phyloP scores from a whole-genome alignment of 2,888 invertebrate species.

The Erebia aethiops region DNA sequence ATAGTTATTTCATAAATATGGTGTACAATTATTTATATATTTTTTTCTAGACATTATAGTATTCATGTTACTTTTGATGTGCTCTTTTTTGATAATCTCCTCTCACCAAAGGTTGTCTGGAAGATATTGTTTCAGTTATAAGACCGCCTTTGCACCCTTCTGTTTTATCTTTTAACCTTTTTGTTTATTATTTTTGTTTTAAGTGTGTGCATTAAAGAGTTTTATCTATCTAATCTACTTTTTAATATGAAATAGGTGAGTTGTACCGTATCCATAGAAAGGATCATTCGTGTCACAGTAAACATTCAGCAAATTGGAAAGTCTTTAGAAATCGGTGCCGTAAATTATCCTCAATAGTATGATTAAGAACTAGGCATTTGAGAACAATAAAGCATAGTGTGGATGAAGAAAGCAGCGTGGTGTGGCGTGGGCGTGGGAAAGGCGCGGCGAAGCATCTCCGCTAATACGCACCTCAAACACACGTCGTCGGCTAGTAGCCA shows the following conservation, averaged over 20 bases:
- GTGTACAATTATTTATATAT: no score
- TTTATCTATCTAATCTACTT: no score
- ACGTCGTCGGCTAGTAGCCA: conserved; percentile 41
- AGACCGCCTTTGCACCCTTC: no score
- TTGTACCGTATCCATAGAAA: background rate
- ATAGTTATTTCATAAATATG: no score
- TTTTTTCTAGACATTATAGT: no score
- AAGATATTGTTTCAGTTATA: no score
- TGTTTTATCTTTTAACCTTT: no score
- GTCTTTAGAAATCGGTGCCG: conserved; percentile 32
- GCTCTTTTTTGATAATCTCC: no score
- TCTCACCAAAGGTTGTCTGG: no score
- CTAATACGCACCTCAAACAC: conserved; percentile 73
- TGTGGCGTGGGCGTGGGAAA: conserved; percentile 79
- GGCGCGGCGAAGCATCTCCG: conserved; percentile 58
- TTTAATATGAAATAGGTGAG: background rate
- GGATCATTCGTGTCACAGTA: background rate
- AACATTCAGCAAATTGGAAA: conserved; percentile 30
- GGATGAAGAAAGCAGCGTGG: conserved; percentile 59
- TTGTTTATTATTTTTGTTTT: no score
- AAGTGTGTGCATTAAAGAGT: no score
- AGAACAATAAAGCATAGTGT: conserved; percentile 52
- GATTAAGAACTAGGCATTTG: conserved; percentile 44
- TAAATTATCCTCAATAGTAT: conserved; percentile 31
- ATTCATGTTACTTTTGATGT: no score